Evolutionary conservation across 2,888 invertebrate species (phyloP).

Genomic region (Aphidius colemani): DNA sequence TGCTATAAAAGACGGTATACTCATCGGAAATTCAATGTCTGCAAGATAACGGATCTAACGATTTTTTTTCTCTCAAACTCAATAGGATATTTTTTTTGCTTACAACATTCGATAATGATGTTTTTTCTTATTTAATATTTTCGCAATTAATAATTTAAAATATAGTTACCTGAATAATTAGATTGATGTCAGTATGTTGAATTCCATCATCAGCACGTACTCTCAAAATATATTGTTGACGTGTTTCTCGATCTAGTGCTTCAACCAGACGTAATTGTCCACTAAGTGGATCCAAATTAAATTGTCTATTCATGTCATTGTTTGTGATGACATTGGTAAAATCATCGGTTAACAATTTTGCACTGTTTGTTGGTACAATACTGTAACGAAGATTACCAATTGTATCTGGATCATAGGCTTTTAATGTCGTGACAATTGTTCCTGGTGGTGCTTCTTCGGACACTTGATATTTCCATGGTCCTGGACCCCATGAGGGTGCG

Average conservation of each 20-base stretch:
- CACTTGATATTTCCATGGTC: conserved; percentile 74
- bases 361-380: conserved; percentile 62
- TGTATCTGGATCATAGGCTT: conserved; percentile 84
- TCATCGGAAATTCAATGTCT: too few relatives aligned
- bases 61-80: not conserved
- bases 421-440: conserved; percentile 75
- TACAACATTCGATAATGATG: too few relatives aligned
- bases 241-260: conserved; percentile 81
- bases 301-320: conserved; percentile 66
- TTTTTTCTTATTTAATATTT: not conserved
- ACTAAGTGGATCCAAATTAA: conserved; percentile 72
- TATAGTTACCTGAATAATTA: conserved; percentile 76
- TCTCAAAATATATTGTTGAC: conserved; percentile 76
- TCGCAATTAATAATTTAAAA: not conserved
- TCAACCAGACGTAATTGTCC: conserved; percentile 78
- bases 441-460: conserved; percentile 87
- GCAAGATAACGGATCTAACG: not conserved
- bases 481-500: conserved; percentile 84
- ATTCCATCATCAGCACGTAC: conserved; percentile 89
- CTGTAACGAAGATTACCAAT: conserved; percentile 78
- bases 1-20: too few relatives aligned
- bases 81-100: not conserved
- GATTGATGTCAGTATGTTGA: conserved; percentile 79
- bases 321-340: conserved; percentile 46
- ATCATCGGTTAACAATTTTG: conserved; percentile 21